Base-by-base conservation (phyloP, 2,113 vertebrate genomes). In the Chamaea fasciata region DNA sequence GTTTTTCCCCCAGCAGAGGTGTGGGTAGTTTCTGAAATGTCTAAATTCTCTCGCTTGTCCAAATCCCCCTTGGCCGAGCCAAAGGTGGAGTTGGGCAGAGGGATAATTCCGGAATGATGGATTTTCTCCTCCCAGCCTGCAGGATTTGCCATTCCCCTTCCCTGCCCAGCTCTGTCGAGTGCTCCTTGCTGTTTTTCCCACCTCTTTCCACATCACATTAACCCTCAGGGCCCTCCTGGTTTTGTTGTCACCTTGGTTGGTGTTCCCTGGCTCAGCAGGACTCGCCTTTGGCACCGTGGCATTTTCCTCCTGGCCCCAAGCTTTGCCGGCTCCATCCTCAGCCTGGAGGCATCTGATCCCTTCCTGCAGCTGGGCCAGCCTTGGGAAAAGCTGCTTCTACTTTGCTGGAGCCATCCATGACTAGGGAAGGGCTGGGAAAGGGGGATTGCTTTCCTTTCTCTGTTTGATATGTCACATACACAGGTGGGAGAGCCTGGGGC, bases 381-480 rank as follows among this genome's bases (percentile, higher is more conserved):
- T 35, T 27, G 28, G 78, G 35, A 50, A 74, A 68, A 49, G 56
- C 6, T 13, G 9, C 5, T 89, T 4, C 26, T 18, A 0, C 57
- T 59, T 37, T 30, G 17, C 35, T 4, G 5, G 47, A 15, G 20
- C 10, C 71, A 33, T 46, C 49, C 53, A 0, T 23, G 41, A 1
- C 0, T 7, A 33, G 53, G 37, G 35, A 76, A 60, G 49, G 62
- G 49, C 35, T 55, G 83, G 13, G 71, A 12, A 46, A 5, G 3
- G 15, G 18, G 20, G 1, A 47, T 76, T 53, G 47, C 28, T 46
- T 50, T 39, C 17, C 11, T 55, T 31, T 26, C 4, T 18, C 11
- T 44, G 35, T 21, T 15, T 19, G 8, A 0, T 3, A 0, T 30
- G n/a, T 37, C 11, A 1, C 8, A 3, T 0, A 3, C 6, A 11